Evolutionary conservation across 37 sponge, comb jelly and placozoan species (phyloP).

Genomic region (Cladorhizidae sp.): DNA sequence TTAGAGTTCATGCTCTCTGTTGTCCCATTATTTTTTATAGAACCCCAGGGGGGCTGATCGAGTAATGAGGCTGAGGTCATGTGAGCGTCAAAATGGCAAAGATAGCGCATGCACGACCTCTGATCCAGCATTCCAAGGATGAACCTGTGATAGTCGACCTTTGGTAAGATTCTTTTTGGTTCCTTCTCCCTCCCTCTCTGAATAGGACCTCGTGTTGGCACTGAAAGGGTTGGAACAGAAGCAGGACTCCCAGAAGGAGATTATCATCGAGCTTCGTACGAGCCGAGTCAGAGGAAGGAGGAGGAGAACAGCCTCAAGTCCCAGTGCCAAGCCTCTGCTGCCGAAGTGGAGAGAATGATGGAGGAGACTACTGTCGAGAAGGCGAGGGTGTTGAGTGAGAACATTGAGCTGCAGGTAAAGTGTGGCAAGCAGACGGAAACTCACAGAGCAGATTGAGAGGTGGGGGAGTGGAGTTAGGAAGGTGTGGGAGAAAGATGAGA

Average conservation of each 20-base stretch:
- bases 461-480: background rate
- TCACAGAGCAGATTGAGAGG: slow-evolving; percentile 63
- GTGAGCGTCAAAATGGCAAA: too few species aligned
- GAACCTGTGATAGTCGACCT: too few species aligned
- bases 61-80: too few species aligned
- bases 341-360: slow-evolving; percentile 12
- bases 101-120: too few species aligned
- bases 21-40: too few species aligned
- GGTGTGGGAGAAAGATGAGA: too few species aligned
- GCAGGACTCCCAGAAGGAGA: slow-evolving; percentile 13
- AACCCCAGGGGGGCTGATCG: too few species aligned
- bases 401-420: background rate
- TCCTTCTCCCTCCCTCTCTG: background rate
- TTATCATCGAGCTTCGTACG: slow-evolving; percentile 29
- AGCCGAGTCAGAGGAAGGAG: slow-evolving; percentile 19
- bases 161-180: too few species aligned
- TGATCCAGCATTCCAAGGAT: too few species aligned
- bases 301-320: background rate
- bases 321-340: slow-evolving; percentile 8
- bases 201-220: slow-evolving; percentile 17
- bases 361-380: background rate
- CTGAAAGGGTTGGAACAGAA: slow-evolving; percentile 12
- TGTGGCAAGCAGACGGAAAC: background rate
- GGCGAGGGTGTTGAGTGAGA: slow-evolving; percentile 4
- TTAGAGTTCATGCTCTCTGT: too few species aligned